These are phyloP conservation scores for Melolontha melolontha DNA, from an alignment of 2,888 invertebrate species.

Conservation along the genomic window DNA sequence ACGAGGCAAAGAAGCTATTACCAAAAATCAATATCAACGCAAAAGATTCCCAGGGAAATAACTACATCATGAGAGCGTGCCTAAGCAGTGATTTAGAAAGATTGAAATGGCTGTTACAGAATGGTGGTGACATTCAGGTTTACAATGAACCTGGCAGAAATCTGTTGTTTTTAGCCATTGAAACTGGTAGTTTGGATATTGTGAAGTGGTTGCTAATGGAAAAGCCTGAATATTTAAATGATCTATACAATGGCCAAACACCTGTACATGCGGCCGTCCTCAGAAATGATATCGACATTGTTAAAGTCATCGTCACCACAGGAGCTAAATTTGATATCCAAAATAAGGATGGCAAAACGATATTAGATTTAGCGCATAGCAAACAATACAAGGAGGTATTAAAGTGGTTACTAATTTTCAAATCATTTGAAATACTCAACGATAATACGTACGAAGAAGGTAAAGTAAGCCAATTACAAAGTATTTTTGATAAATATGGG, in stretches of 20 bases:
- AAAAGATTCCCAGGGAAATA: constrained; percentile 3
- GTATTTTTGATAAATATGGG: constrained; percentile 14
- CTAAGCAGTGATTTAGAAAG: not conserved
- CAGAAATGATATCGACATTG: constrained; percentile 7
- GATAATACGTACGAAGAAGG: constrained; percentile 17
- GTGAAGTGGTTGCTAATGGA: constrained; percentile 9
- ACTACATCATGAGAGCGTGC: constrained; percentile 12
- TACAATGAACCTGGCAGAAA: constrained; percentile 10
- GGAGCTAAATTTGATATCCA: constrained; percentile 1
- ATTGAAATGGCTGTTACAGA: constrained; percentile 14
- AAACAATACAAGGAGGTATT: constrained; percentile 4
- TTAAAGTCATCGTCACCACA: constrained; percentile 7
- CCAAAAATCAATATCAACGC: constrained; percentile 14
- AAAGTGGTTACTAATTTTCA: constrained; percentile 8
- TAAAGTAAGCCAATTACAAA: constrained; percentile 10
- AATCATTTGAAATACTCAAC: constrained; percentile 20
- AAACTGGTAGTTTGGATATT: not conserved
- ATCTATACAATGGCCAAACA: constrained; percentile 4
- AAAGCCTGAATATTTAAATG: not conserved
- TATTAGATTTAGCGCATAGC: not conserved
- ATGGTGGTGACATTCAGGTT: constrained; percentile 9
- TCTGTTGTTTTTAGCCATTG: constrained; percentile 16
- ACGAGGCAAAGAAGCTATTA: constrained; percentile 4
- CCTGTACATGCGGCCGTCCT: constrained; percentile 12
- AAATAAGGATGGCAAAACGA: constrained; percentile 3